Evolutionary conservation across 2,113 vertebrate species (phyloP), one percentile per base, ranked within the genome.

Genomic region (Rousettus leschenaultii): DNA sequence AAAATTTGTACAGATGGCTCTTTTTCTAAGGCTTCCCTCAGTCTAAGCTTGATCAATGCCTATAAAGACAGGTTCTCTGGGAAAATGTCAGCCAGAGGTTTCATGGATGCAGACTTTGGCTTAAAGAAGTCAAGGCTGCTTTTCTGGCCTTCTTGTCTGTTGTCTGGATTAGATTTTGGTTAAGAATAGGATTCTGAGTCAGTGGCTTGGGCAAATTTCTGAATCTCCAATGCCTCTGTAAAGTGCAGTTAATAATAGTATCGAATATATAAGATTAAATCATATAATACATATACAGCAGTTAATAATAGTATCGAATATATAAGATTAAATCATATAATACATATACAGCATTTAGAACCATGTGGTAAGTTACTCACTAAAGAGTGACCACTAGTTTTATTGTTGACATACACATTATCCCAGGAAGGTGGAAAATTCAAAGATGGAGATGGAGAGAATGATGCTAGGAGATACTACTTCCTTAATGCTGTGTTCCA

Each of bases 121-220:
- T 80, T 40, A 14, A 86, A 90, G 75, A 94, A 96, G 51, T 87
- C 57, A 73, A 59, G 40, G n/a, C 38, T 95, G 51, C 74, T 73
- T 87, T 66, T 66, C 45, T 53, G 51, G 22, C 48, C 18, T 95
- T 87, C n/a, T 7, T 28, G 14, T 45, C 45, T 95, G 28, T 68
- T 51, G 33, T 75, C 85, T 87, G 87, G n/a, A n/a, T 95, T 79
- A 22, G 19, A 57, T 89, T 93, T 95, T 79, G 51, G 45, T 85
- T 70, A 89, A 93, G n/a, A 59, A 79, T 16, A 86, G 68, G 66
- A 48, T 89, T 96, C 48, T 51, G 51, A 91, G 51, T 71, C 33
- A 35, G 21, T 63, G 43, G 4, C 12, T 48, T 89, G 68, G 78
- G 22, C 55, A 93, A 21, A 7, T 75, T 91, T 40, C 57, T 79